Base-by-base conservation (phyloP, 2,113 vertebrate genomes). In the Anguilla japonica region DNA sequence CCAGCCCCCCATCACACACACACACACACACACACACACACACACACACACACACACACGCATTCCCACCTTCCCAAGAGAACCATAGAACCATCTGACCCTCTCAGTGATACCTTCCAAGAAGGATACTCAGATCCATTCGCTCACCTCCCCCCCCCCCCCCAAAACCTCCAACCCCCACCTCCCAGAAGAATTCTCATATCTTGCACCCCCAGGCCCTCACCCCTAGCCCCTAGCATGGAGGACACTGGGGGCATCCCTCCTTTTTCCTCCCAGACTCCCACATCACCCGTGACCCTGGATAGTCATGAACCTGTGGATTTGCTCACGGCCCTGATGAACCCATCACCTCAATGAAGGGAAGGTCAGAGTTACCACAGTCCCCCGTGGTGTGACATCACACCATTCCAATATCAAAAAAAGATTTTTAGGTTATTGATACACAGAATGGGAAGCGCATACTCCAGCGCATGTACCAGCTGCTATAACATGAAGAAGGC, bases 11-110 rank as follows among this genome's bases (percentile, higher is more conserved):
- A 87, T 89, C 63, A n/a, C 81, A 1, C 78, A 87, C 50, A 14
- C 50, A 53, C 5, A 14, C 50, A 14, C 50, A 53, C 50, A 53
- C 50, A 9, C 50, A 9, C 50, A 5, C 50, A 53, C 50, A 53
- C 81, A 39, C 67, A 22, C 50, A 53, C 87, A 90, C 86, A 84
- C 40, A 53, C 57, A 89, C 67, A 53, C 63, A 85, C 82, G 87
- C 78, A 89, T 80, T 34, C 34, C 22, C 22, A 5, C 22, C 13
- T 43, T 43, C 80, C 29, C 39, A 82, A n/a, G 11, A 46, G 43
- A 46, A 46, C 43, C 43, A 46, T 46, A 82, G 41, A 20, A 80
- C 43, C 26, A 41, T 43, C 7, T 82, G 75, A 43, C 79, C 50
- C 82, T 57, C 50, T 83, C 46, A 46, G 14, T 34, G 56, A 20